These are phyloP conservation scores for Toxotes chatareus DNA, from an alignment of 2,113 vertebrate species.

Conservation along the genomic window DNA sequence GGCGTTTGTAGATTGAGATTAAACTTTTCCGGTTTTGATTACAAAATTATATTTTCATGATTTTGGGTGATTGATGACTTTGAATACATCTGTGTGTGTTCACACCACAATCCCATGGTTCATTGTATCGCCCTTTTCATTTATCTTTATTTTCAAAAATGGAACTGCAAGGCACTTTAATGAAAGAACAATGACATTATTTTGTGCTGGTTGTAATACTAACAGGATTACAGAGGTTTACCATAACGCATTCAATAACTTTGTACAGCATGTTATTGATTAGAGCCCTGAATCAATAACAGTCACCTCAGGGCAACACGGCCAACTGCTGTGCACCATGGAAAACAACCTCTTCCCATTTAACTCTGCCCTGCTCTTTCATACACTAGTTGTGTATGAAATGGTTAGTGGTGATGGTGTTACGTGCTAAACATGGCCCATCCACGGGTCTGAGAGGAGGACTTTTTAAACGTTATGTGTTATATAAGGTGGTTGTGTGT, in stretches of 20 bases:
- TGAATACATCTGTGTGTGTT: too few species aligned
- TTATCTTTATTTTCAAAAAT: not conserved
- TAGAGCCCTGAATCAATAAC: slow-evolving; percentile 32
- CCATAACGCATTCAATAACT: slow-evolving; percentile 29
- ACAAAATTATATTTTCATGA: not conserved
- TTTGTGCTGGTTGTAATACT: not conserved
- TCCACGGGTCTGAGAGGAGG: not conserved
- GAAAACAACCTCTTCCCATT: slow-evolving; percentile 42
- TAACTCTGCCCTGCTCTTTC: slow-evolving; percentile 2
- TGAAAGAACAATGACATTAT: not conserved
- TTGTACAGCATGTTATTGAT: slow-evolving; percentile 51
- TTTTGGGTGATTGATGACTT: not conserved
- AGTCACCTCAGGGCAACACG: slow-evolving; percentile 25
- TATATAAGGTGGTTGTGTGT: slow-evolving; percentile 41
- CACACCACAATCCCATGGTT: not conserved
- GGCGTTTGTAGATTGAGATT: not conserved
- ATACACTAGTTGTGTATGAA: not conserved
- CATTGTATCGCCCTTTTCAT: too few species aligned
- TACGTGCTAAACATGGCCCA: slow-evolving; percentile 7
- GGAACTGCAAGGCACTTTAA: not conserved
- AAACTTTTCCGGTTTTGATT: not conserved
- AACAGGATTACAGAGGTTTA: slow-evolving; percentile 22
- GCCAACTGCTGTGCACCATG: slow-evolving; percentile 43
- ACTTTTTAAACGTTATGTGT: not conserved
- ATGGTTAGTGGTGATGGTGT: slow-evolving; percentile 2